Evolutionary conservation across 2,888 invertebrate genomes (phyloP).

Genomic region (Norana najaformis): DNA sequence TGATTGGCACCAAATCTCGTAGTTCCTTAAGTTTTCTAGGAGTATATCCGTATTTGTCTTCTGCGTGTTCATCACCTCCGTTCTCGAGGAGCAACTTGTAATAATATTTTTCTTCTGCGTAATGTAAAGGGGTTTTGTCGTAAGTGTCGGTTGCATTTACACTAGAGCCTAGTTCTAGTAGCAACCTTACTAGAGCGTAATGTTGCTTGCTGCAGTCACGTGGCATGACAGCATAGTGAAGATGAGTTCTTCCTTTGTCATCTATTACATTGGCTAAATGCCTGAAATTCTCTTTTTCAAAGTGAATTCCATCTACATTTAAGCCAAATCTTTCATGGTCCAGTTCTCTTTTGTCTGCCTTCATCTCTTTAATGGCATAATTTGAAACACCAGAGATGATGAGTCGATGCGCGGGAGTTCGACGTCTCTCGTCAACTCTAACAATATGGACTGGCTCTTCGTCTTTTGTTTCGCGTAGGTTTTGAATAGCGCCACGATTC

Average conservation of each 20-base stretch:
- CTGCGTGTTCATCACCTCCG: neutral
- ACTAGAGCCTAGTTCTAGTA: neutral
- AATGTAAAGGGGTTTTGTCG: neutral
- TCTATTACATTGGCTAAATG: too few relatives aligned
- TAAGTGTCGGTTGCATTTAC: neutral
- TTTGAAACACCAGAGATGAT: too few relatives aligned
- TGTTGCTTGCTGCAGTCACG: neutral
- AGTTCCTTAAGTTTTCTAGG: neutral
- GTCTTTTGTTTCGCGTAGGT: too few relatives aligned
- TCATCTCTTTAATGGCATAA: too few relatives aligned
- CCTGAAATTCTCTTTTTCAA: neutral
- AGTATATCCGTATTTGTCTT: neutral
- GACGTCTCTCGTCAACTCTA: too few relatives aligned
- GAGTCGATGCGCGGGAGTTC: too few relatives aligned
- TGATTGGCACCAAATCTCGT: neutral
- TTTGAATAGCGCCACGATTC: too few relatives aligned
- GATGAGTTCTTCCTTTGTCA: neutral
- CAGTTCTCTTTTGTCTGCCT: too few relatives aligned
- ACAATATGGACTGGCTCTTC: too few relatives aligned
- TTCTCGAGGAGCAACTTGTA: neutral
- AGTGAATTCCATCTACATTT: too few relatives aligned
- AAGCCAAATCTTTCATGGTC: too few relatives aligned
- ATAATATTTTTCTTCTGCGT: neutral
- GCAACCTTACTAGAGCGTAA: neutral
- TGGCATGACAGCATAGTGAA: neutral